Evolutionary conservation across 2,888 invertebrate genomes (phyloP).

Genomic region (Hydraecia micacea): DNA sequence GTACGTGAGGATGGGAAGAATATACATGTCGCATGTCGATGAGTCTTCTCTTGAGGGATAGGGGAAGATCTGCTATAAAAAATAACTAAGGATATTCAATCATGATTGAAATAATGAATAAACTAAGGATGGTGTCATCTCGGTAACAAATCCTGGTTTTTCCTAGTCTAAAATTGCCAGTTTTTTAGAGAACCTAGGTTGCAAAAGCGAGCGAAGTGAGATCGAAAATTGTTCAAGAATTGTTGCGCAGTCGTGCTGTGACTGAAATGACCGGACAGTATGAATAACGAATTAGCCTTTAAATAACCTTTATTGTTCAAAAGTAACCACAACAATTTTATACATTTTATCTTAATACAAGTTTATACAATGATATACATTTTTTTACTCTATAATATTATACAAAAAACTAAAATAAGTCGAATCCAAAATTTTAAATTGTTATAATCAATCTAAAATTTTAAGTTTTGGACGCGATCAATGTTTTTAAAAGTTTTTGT

Average conservation of each 20-base stretch:
- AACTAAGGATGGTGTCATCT: background rate
- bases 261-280: too few relatives aligned
- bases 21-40: too few relatives aligned
- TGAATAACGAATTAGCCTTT: constrained; percentile 59
- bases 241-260: background rate
- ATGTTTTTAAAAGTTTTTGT: constrained; percentile 63
- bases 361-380: constrained; percentile 80
- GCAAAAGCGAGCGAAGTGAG: background rate
- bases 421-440: constrained; percentile 65
- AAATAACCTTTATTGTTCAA: constrained; percentile 75
- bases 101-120: too few relatives aligned
- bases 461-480: constrained; percentile 85
- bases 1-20: too few relatives aligned
- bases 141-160: background rate
- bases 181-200: background rate
- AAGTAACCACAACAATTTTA: constrained; percentile 70
- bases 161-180: background rate
- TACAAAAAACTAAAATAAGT: constrained; percentile 48
- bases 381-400: constrained; percentile 61
- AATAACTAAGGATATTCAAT: too few relatives aligned
- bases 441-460: constrained; percentile 64
- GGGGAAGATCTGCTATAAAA: too few relatives aligned
- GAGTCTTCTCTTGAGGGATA: too few relatives aligned
- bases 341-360: constrained; percentile 69
- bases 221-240: background rate